phyloP scores from a whole-genome alignment of 1,140 invertebrate genomes.

The Drosophila melanica region DNA sequence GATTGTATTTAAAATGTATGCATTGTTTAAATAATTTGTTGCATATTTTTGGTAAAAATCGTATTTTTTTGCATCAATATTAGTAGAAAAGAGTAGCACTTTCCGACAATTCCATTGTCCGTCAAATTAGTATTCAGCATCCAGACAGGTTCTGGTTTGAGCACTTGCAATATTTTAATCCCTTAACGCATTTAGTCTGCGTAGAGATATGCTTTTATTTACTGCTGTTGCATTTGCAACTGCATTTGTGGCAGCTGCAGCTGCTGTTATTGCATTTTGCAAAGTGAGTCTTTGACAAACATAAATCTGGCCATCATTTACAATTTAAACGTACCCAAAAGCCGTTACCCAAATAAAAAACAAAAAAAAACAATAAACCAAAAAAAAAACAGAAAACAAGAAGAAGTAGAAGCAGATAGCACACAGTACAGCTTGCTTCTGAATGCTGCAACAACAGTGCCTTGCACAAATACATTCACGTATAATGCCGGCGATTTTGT shows the following conservation, averaged over 20 bases:
- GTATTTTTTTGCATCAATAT: too few relatives aligned
- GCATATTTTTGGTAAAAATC: too few relatives aligned
- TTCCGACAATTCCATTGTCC: too few relatives aligned
- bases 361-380: neutral
- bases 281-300: conserved; percentile 33
- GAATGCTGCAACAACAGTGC: conserved; percentile 11
- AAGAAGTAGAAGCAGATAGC: neutral
- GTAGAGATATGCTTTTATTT: conserved; percentile 22
- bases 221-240: conserved; percentile 1
- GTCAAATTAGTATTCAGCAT: neutral
- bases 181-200: neutral
- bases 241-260: neutral
- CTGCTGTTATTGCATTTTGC: conserved; percentile 29
- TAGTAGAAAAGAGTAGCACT: too few relatives aligned
- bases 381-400: neutral
- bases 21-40: too few relatives aligned
- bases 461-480: conserved; percentile 13
- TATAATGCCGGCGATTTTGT: conserved; percentile 22
- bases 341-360: neutral
- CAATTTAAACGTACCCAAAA: conserved; percentile 6
- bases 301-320: conserved; percentile 24
- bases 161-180: conserved; percentile 1
- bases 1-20: too few relatives aligned
- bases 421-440: neutral
- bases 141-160: neutral